Conservation (phyloP, 30 jellyfish, hydroid and myxozoan species). For the Aurelia coerulea region DNA sequence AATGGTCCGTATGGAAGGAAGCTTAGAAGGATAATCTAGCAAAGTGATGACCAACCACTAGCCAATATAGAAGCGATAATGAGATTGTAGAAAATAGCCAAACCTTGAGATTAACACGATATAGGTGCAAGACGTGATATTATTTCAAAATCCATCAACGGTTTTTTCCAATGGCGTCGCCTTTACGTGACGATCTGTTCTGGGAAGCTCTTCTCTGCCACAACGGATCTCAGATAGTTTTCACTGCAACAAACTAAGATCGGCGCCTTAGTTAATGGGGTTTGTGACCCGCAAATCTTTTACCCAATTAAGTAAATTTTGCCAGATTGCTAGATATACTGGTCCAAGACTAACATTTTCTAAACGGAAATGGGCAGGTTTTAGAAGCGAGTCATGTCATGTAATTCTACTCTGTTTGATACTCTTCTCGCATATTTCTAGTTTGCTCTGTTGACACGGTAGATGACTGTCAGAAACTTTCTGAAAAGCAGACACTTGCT, state of each 20-base stretch:
- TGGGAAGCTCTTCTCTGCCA: conserved; percentile 19
- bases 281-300: conserved; percentile 25
- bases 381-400: conserved; percentile 16
- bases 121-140: conserved; percentile 75
- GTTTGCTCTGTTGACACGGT: background rate
- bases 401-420: background rate
- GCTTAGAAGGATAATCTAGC: conserved; percentile 1
- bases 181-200: background rate
- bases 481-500: too few species aligned
- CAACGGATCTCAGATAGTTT: conserved; percentile 5
- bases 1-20: conserved; percentile 1
- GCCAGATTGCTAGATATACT: conserved; percentile 11
- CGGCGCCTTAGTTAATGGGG: conserved; percentile 74
- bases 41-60: conserved; percentile 39
- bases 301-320: conserved; percentile 6
- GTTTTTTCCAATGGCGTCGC: conserved; percentile 59
- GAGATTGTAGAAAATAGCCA: conserved; percentile 74
- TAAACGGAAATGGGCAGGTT: conserved; percentile 37
- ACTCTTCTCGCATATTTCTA: background rate
- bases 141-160: conserved; percentile 74
- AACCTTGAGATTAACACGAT: conserved; percentile 69
- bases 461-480: background rate
- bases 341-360: conserved; percentile 5
- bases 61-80: conserved; percentile 75
- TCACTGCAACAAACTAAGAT: conserved; percentile 8